Evolutionary conservation across 2,888 invertebrate species (phyloP).

Genomic region (Harpagoxenus sublaevis): DNA sequence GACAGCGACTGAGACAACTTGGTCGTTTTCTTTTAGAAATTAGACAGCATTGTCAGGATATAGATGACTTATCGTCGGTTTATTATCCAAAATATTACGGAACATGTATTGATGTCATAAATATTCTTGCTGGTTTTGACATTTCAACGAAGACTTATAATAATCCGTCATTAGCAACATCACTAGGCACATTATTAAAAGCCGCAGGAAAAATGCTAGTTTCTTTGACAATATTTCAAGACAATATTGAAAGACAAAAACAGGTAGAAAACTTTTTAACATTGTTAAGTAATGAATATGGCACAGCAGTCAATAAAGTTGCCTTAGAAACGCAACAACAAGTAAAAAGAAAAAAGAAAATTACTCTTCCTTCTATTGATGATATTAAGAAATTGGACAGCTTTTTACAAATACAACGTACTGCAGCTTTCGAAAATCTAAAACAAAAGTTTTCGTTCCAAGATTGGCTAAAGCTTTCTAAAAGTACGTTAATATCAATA

Average conservation of each 20-base stretch:
- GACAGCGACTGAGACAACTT: conserved; percentile 10
- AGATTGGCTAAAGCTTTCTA: conserved; percentile 28
- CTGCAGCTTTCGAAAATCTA: not conserved
- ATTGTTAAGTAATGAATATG: conserved; percentile 37
- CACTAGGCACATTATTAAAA: conserved; percentile 39
- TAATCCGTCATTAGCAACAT: conserved; percentile 18
- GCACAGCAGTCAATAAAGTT: conserved; percentile 31
- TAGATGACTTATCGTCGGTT: not conserved
- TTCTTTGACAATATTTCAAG: conserved; percentile 21
- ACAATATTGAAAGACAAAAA: conserved; percentile 5
- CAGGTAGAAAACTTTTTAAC: conserved; percentile 40
- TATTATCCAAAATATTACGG: conserved; percentile 22
- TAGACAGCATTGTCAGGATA: not conserved
- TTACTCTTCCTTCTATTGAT: conserved; percentile 48
- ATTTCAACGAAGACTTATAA: conserved; percentile 18
- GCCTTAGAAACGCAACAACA: conserved; percentile 18
- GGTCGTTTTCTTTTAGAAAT: conserved; percentile 17
- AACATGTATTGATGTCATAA: conserved; percentile 13
- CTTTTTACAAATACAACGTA: conserved; percentile 18
- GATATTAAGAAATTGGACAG: conserved; percentile 48
- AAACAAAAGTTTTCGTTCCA: not conserved
- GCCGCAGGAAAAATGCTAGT: conserved; percentile 18
- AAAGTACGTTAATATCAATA: conserved; percentile 35
- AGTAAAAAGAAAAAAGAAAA: conserved; percentile 38
- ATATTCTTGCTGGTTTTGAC: conserved; percentile 2